Evolutionary conservation across 2,888 invertebrate species (phyloP).

Genomic region (Nomada fabriciana): DNA sequence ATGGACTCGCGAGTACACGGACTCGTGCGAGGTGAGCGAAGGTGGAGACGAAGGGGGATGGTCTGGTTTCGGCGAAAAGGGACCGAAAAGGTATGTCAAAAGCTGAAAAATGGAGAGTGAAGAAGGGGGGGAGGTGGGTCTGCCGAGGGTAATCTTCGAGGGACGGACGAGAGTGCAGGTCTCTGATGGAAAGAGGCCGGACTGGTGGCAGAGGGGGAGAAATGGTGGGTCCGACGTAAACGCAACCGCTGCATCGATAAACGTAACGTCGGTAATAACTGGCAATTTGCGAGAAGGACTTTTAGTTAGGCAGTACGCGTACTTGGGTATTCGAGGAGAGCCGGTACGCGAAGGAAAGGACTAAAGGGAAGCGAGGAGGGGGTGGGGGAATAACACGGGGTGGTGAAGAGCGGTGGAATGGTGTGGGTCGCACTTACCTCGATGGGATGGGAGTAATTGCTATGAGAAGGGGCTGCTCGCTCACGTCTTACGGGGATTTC

Average conservation of each 20-base stretch:
- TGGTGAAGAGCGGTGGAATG: constrained; percentile 58
- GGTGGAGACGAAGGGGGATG: neutral
- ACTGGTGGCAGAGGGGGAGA: neutral
- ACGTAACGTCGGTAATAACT: constrained; percentile 82
- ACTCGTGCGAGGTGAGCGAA: constrained; percentile 41
- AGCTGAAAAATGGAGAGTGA: constrained; percentile 3
- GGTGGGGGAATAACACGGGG: constrained; percentile 23
- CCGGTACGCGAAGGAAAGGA: constrained; percentile 36
- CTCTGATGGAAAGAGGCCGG: neutral
- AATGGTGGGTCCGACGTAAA: constrained; percentile 69
- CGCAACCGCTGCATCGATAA: constrained; percentile 79
- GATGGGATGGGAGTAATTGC: constrained; percentile 76
- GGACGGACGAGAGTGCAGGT: neutral
- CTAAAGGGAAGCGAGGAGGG: neutral
- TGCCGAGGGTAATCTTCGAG: constrained; percentile 50
- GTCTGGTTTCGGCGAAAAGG: constrained; percentile 34
- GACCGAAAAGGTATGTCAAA: constrained; percentile 39
- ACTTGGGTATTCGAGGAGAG: constrained; percentile 58
- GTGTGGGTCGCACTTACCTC: constrained; percentile 61
- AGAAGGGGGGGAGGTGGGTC: neutral
- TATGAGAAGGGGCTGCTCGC: constrained; percentile 70
- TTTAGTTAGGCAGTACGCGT: constrained; percentile 80
- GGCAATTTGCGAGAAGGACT: constrained; percentile 82
- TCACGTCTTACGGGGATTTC: constrained; percentile 73
- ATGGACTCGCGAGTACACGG: constrained; percentile 39